Percentiles rank a stretch among this genome's conserved stretches.
Evolutionary conservation across 2,113 vertebrate genomes (phyloP).

Genomic region (Scomber scombrus): DNA sequence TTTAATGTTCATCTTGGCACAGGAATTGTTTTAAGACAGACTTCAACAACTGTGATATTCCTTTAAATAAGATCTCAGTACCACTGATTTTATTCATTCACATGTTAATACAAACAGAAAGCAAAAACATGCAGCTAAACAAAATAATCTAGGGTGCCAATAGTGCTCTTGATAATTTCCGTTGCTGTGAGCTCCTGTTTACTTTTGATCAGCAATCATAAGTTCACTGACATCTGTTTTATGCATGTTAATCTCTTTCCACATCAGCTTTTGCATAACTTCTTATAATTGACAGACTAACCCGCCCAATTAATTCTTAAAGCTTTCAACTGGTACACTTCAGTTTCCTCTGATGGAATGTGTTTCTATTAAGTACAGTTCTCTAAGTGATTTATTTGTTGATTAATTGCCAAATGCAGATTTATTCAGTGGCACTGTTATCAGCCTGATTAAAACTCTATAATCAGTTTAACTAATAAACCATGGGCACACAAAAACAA

Average conservation of each 20-base stretch:
- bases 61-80: background rate
- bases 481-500: conserved; percentile 69
- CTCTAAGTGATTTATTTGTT: conserved; percentile 34
- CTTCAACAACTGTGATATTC: no score
- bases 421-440: conserved; percentile 54
- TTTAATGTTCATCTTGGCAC: no score
- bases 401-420: conserved; percentile 57
- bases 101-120: no score
- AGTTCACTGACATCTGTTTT: background rate
- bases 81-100: no score
- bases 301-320: background rate
- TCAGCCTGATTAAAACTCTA: conserved; percentile 44
- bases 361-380: conserved; percentile 14
- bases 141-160: background rate
- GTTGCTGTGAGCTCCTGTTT: background rate
- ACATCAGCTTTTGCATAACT: background rate
- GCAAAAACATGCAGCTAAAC: background rate
- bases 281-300: background rate
- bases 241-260: background rate
- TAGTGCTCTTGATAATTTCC: background rate
- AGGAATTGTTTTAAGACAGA: no score
- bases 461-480: conserved; percentile 59
- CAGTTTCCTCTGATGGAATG: conserved; percentile 3
- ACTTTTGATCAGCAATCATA: background rate
- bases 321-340: conserved; percentile 14